Base-by-base conservation (phyloP, 2,888 invertebrate species). In the Lymantria monacha region DNA sequence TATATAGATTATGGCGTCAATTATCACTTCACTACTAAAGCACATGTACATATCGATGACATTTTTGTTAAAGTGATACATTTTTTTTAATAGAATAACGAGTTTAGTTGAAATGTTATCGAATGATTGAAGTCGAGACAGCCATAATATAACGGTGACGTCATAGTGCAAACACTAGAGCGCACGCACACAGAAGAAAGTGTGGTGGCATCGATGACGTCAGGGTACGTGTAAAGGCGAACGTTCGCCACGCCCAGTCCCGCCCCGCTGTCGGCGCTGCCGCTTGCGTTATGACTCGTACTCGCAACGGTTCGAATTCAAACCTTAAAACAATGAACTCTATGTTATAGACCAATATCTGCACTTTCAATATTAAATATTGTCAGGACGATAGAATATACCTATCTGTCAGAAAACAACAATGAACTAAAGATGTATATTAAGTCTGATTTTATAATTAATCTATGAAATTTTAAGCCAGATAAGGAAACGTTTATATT, bases 241-340 rank as follows among this genome's bases (percentile, higher is more conserved):
- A 51, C 63, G 57, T 12, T 59, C 63, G 83, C 83, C 84, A 80
- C 86, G 87, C 88, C 87, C 85, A 79, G 79, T 70, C 79, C 81
- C 85, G 87, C 85, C 87, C 75, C 76, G 76, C 74, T 69, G 73
- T 72, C 79, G 63, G 65, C 54, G 68, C 59, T 31, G 7, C 13
- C 12, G 61, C 49, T 22, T 30, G 31, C 46, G 40, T 42, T 13
- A 15, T 11, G 30, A n/a, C 57, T 10, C 7, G 1, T 8, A 33
- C 33, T 33, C 33, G 59, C 48, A 31, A 36, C 37, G 46, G 31
- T 48, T n/a, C 47, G 48, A 57, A 55, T 55, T 51, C 49, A 42
- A 13, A 43, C 56, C 55, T 56, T 63, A 56, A 48, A 42, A 44
- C 49, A 58, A 55, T 42, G 53, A 33, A 48, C n/a, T 52, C 53